Percentiles rank a stretch among this genome's conserved stretches.
Conservation (phyloP, 2,888 invertebrate species). For the Limnephilus rhombicus region DNA sequence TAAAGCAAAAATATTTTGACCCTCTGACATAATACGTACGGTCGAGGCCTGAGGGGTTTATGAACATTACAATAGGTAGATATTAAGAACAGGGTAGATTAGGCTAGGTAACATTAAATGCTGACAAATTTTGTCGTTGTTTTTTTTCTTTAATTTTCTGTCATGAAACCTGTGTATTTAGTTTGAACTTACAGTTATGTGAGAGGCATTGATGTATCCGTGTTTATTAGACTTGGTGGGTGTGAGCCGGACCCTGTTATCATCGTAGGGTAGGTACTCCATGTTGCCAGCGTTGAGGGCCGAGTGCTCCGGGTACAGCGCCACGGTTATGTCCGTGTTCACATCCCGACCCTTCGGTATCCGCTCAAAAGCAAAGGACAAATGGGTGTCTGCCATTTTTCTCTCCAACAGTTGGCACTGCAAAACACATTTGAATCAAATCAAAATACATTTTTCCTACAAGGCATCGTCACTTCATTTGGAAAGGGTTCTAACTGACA, state of each 20-base stretch:
- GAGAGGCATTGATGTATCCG: conserved; percentile 96
- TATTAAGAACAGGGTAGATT: no score
- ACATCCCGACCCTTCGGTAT: conserved; percentile 86
- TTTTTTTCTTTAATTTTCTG: background rate
- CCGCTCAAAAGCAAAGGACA: conserved; percentile 91
- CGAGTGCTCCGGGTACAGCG: conserved; percentile 84
- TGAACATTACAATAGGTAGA: no score
- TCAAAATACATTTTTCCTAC: no score
- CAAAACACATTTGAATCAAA: conserved; percentile 67
- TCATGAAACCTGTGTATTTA: background rate
- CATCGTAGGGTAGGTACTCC: conserved; percentile 93
- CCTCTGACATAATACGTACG: no score
- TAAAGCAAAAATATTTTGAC: no score
- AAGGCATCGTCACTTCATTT: no score
- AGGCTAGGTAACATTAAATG: no score
- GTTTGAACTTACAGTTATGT: conserved; percentile 83
- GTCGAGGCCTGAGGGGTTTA: no score
- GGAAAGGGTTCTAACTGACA: no score
- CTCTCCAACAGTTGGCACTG: conserved; percentile 82
- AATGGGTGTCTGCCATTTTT: conserved; percentile 85
- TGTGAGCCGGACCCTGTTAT: conserved; percentile 90
- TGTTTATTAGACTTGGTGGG: conserved; percentile 89
- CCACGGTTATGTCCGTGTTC: conserved; percentile 84
- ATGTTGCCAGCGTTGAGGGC: conserved; percentile 78
- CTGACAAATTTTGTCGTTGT: no score